A percentile compares a stretch with the other conserved stretches of the same genome.
These are phyloP conservation scores for Poeciliopsis retropinna DNA, from an alignment of 2,113 vertebrate genomes.

Conservation along the genomic window DNA sequence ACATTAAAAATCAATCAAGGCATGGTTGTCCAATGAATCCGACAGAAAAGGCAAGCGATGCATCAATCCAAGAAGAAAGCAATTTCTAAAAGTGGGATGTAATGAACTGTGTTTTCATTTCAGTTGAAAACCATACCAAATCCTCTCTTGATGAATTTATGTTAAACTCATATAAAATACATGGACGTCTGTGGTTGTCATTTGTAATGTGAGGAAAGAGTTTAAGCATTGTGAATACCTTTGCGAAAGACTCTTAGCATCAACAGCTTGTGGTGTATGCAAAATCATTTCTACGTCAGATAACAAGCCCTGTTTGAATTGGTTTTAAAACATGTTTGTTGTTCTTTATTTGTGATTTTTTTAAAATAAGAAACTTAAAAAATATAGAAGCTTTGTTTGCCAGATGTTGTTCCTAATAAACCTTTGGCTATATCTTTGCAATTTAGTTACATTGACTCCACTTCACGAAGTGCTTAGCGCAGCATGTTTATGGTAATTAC, in stretches of 20 bases:
- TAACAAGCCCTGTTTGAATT: too few species aligned
- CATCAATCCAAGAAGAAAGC: too few species aligned
- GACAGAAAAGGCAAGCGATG: too few species aligned
- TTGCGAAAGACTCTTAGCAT: neutral
- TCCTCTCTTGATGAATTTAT: too few species aligned
- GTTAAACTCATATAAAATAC: neutral
- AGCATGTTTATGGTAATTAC: slow-evolving; percentile 21
- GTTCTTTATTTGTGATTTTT: too few species aligned
- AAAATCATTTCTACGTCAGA: neutral
- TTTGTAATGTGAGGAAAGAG: neutral
- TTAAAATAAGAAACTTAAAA: neutral
- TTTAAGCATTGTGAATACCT: neutral
- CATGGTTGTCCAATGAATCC: neutral
- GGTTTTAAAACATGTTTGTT: neutral
- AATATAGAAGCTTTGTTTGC: neutral
- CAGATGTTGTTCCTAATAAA: neutral
- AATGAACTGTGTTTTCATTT: too few species aligned
- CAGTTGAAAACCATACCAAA: too few species aligned
- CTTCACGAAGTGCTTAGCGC: neutral
- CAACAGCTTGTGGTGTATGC: neutral
- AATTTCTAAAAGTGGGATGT: too few species aligned
- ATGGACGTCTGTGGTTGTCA: too few species aligned
- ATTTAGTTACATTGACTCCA: neutral
- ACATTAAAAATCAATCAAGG: neutral
- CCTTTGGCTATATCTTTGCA: neutral